These are phyloP conservation scores for Muscicapa striata DNA, from an alignment of 2,797 vertebrate species.

Conservation along the genomic window DNA sequence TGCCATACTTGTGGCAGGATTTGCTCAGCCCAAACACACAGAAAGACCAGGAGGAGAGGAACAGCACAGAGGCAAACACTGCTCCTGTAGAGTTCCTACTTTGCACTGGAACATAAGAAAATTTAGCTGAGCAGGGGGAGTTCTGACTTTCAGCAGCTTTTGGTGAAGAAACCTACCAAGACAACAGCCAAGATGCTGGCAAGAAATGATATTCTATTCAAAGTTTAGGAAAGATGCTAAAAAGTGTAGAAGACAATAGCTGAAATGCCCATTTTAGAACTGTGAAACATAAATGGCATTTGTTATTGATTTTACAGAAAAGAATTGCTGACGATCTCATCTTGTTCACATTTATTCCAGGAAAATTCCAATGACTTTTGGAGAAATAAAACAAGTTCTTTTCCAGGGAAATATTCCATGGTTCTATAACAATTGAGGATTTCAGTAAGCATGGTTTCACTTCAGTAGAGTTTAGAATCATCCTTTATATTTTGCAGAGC, in stretches of 20 bases:
- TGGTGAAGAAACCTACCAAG: neutral
- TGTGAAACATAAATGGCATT: neutral
- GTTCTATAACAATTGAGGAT: neutral
- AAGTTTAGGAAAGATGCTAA: neutral
- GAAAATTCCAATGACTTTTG: neutral
- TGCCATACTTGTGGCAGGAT: neutral
- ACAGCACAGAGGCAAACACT: neutral
- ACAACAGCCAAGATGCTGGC: neutral
- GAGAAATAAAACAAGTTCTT: neutral
- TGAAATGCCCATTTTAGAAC: neutral
- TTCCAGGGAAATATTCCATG: neutral
- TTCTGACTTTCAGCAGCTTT: neutral
- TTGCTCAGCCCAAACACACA: neutral
- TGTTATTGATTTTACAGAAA: neutral
- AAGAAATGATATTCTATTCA: neutral
- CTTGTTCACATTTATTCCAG: constrained; percentile 3
- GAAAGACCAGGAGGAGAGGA: neutral
- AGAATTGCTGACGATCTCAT: neutral
- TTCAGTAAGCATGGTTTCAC: neutral
- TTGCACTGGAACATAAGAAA: neutral
- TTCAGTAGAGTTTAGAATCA: neutral
- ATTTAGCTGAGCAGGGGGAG: neutral
- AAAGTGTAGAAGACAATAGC: neutral
- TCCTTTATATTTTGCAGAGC: neutral
- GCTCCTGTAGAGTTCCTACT: neutral